Base-by-base conservation (phyloP, 2,888 invertebrate genomes). In the Geophilus truncorum region DNA sequence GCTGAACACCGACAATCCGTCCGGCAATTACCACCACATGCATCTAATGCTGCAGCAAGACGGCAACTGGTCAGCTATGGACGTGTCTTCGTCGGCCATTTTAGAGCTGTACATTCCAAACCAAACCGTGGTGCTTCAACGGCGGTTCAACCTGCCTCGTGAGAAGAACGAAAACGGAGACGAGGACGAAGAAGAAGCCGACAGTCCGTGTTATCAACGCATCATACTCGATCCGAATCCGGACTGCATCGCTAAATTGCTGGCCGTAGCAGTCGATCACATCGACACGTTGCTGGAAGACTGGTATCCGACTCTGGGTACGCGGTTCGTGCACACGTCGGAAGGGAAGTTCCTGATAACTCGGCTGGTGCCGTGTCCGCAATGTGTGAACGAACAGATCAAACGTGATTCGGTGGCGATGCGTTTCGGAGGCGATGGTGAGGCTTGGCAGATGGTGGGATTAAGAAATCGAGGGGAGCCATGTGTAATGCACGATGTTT, bases 261-360 rank as follows among this genome's bases (percentile, higher is more conserved):
- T 97, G 81, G 94, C 97, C 0, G 88, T 97, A 34, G 92, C 95
- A 2, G 95, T 98, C 0, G 98, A 98, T 87, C 97, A 98, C 86
- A 94, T 99, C 82, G 99, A 99, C 87, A 92, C 97, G 79, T 89
- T 99, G 78, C 89, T 99, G 0, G 98, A 99, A 87, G 98, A 99
- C 88, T 99, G 98, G 98, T 98, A 97, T 87, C 98, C 97, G 0
- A 95, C 96, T 0, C 89, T 97, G 80, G 98, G 98, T 23, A 97
- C 97, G 0, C 91, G 98, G 57, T 99, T 99, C 88, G 96, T 97
- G 1, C 98, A 99, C 87, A 98, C 98, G 0, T 97, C 97, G 0
- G 97, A 97, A 83, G 98, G 98, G 0, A 92, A 95, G 84, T 94
- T 97, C 86, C 89, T 99, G 51, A 95, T 99, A 79, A 98, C 97